These are phyloP conservation scores for Drosophila sulfurigaster DNA, from an alignment of 1,140 invertebrate genomes.

Conservation along the genomic window DNA sequence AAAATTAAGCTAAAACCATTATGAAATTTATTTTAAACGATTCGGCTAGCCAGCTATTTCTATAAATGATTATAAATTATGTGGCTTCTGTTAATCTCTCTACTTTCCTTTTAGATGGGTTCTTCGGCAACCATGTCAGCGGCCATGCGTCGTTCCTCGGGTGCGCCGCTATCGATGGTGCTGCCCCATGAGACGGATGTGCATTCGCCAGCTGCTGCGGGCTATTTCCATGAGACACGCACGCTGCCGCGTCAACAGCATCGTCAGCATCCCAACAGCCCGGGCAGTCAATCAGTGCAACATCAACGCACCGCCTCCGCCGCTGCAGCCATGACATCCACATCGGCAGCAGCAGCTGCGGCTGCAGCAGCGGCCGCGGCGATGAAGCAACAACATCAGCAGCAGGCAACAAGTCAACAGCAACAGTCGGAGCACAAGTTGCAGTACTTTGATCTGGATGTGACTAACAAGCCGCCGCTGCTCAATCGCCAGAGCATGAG, in stretches of 20 bases:
- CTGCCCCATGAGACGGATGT: constrained; percentile 69
- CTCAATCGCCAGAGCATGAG: constrained; percentile 73
- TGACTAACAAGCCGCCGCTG: constrained; percentile 74
- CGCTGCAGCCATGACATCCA: constrained; percentile 61
- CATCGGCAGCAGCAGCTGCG: constrained; percentile 11
- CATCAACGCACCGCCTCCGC: constrained; percentile 76
- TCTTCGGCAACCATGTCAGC: constrained; percentile 67
- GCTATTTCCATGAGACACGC: constrained; percentile 73
- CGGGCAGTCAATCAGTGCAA: constrained; percentile 66
- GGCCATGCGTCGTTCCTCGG: constrained; percentile 62
- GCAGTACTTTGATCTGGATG: constrained; percentile 92
- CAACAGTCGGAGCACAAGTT: constrained; percentile 74
- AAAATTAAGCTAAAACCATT: too few species aligned
- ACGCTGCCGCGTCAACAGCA: constrained; percentile 76
- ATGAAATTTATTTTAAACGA: too few species aligned
- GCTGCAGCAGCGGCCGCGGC: constrained; percentile 20
- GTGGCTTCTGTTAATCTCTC: background rate
- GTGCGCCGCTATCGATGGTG: constrained; percentile 72
- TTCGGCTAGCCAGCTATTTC: too few species aligned
- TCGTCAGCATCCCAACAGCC: constrained; percentile 68
- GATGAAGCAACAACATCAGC: constrained; percentile 45
- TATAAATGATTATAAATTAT: too few species aligned
- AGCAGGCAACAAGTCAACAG: constrained; percentile 19
- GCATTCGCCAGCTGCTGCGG: constrained; percentile 41
- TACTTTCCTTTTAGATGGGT: constrained; percentile 43